phyloP scores from a whole-genome alignment of 2,888 invertebrate species.

The Leucoma salicis region DNA sequence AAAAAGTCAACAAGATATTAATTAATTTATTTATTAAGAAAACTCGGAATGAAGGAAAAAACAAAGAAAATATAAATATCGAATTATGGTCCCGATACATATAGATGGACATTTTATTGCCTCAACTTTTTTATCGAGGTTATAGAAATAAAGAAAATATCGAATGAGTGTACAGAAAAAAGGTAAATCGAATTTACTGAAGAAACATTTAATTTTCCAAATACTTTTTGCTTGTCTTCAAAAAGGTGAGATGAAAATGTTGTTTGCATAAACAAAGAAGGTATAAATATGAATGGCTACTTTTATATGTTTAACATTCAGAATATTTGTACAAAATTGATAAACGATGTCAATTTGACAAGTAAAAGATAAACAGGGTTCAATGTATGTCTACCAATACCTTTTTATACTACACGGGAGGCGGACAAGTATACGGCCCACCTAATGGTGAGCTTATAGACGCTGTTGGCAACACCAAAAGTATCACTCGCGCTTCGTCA shows the following conservation, averaged over 20 bases:
- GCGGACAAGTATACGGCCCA: too few relatives aligned
- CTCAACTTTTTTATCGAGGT: constrained; percentile 16
- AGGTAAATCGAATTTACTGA: constrained; percentile 40
- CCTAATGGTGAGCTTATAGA: too few relatives aligned
- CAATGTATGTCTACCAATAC: too few relatives aligned
- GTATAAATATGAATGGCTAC: constrained; percentile 20
- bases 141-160: not conserved
- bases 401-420: too few relatives aligned
- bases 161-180: constrained; percentile 28
- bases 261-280: constrained; percentile 27
- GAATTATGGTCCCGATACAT: constrained; percentile 17
- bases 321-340: not conserved
- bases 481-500: too few relatives aligned
- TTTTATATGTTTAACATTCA: constrained; percentile 18
- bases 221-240: constrained; percentile 29
- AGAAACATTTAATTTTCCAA: constrained; percentile 36
- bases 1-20: too few relatives aligned
- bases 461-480: too few relatives aligned
- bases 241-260: constrained; percentile 25
- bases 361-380: too few relatives aligned
- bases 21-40: not conserved
- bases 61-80: constrained; percentile 20
- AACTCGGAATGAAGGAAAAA: constrained; percentile 14
- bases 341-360: too few relatives aligned
- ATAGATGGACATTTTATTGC: constrained; percentile 16